Percentiles rank a stretch among this genome's conserved stretches.
These are phyloP conservation scores for Tragelaphus imberbis DNA, from an alignment of 2,113 vertebrate genomes.

Conservation along the genomic window DNA sequence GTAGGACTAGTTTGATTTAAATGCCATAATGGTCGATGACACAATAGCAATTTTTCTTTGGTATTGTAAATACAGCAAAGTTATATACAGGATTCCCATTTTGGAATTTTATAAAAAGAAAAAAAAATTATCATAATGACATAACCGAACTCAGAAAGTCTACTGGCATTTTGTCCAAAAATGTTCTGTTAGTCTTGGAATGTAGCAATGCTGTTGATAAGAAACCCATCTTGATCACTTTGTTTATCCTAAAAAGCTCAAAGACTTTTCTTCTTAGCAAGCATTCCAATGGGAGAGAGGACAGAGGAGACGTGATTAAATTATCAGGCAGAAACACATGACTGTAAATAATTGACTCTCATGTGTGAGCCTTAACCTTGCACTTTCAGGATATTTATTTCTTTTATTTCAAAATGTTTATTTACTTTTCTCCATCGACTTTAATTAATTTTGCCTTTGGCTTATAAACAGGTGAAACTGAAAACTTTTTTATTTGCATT, in stretches of 20 bases:
- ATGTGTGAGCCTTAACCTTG: constrained; percentile 40
- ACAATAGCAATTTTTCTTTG: neutral
- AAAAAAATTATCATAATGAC: neutral
- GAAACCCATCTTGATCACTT: neutral
- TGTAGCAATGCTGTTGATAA: neutral
- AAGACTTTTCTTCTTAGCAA: neutral
- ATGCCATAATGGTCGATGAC: neutral
- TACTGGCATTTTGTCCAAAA: neutral
- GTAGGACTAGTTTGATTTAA: neutral
- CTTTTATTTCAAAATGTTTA: constrained; percentile 65
- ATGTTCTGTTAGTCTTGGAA: neutral
- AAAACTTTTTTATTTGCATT: constrained; percentile 58
- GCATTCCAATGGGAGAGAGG: neutral
- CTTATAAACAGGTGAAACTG: constrained; percentile 64
- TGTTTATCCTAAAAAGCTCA: neutral
- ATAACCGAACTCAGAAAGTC: neutral
- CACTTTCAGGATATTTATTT: constrained; percentile 58
- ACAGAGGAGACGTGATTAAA: neutral
- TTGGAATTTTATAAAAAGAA: neutral
- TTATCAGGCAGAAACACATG: constrained; percentile 54
- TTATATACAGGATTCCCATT: neutral
- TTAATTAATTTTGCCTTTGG: constrained; percentile 76
- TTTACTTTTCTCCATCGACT: constrained; percentile 71
- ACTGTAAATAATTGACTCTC: constrained; percentile 63
- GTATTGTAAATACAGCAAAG: neutral